A percentile compares a stretch with the other conserved stretches of the same genome.
Conservation (phyloP, 2,797 vertebrate species). For the Synanceia verrucosa region DNA sequence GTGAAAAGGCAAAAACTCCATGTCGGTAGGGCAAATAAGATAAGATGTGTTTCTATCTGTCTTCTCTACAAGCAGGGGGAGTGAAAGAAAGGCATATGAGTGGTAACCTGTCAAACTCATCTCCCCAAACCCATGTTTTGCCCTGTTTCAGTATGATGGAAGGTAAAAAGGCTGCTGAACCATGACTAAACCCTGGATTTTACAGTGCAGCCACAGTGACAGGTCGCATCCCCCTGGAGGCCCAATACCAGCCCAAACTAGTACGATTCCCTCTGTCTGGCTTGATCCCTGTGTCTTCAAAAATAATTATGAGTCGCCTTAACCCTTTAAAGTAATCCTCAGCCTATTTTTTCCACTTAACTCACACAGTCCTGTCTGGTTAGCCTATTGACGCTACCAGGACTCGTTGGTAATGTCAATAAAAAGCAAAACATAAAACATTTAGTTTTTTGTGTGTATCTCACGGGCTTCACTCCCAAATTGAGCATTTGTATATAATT, state of each 20-base stretch:
- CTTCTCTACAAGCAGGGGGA: not conserved
- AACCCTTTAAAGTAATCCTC: not conserved
- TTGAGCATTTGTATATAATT: not conserved
- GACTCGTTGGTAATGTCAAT: no score
- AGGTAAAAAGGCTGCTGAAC: conserved; percentile 1
- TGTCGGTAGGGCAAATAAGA: not conserved
- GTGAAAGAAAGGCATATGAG: not conserved
- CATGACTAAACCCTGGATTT: conserved; percentile 29
- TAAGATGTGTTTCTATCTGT: not conserved
- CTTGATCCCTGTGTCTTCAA: conserved; percentile 17
- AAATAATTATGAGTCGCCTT: conserved; percentile 9
- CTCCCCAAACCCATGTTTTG: conserved; percentile 5
- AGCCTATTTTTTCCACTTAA: no score
- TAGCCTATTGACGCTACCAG: no score
- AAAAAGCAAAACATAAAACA: no score
- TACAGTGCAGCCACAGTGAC: conserved; percentile 9
- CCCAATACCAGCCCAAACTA: not conserved
- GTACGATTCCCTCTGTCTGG: conserved; percentile 14
- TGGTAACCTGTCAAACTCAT: not conserved
- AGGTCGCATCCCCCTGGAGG: conserved; percentile 25
- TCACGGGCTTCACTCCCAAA: no score
- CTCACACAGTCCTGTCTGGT: no score
- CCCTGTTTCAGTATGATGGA: conserved; percentile 5
- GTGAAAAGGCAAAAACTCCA: conserved; percentile 20
- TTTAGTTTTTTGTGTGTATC: no score